phyloP scores from a whole-genome alignment of 2,113 vertebrate species.

The Archocentrus centrarchus region DNA sequence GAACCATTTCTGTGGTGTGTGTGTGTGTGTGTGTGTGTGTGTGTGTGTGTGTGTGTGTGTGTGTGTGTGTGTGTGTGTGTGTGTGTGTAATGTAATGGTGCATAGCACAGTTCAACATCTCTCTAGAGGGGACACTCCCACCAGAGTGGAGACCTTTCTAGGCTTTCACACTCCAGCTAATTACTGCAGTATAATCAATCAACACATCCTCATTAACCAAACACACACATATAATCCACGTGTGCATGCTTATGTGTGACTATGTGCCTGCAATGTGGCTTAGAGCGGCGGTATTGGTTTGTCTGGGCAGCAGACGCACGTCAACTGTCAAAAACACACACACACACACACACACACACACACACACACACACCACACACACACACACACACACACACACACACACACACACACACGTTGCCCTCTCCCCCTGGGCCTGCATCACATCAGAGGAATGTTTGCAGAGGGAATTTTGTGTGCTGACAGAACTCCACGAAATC shows the following conservation, averaged over 20 bases:
- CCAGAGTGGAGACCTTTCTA: conserved; percentile 66
- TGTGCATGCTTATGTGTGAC: conserved; percentile 18
- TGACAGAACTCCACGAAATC: conserved; percentile 62
- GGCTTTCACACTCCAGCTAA: conserved; percentile 70
- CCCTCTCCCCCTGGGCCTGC: conserved; percentile 38
- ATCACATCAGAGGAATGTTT: conserved; percentile 69
- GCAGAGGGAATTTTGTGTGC: conserved; percentile 58
- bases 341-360: neutral
- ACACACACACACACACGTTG: conserved; percentile 9
- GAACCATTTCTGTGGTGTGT: conserved; percentile 35
- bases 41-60: neutral
- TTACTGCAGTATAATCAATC: conserved; percentile 79
- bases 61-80: too few relatives aligned
- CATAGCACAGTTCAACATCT: conserved; percentile 59
- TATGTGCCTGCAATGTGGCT: conserved; percentile 35
- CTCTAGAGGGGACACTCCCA: conserved; percentile 68
- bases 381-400: neutral
- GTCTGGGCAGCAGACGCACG: conserved; percentile 27
- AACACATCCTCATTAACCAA: conserved; percentile 73
- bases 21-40: neutral
- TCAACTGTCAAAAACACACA: neutral
- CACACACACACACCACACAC: neutral
- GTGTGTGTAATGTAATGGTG: conserved; percentile 50
- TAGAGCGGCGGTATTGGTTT: conserved; percentile 47
- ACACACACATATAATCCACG: conserved; percentile 1